Evolutionary conservation across 35 echinoderm and acorn worm species (phyloP), one percentile per base, ranked within the genome.

Genomic region (Acanthaster planci): DNA sequence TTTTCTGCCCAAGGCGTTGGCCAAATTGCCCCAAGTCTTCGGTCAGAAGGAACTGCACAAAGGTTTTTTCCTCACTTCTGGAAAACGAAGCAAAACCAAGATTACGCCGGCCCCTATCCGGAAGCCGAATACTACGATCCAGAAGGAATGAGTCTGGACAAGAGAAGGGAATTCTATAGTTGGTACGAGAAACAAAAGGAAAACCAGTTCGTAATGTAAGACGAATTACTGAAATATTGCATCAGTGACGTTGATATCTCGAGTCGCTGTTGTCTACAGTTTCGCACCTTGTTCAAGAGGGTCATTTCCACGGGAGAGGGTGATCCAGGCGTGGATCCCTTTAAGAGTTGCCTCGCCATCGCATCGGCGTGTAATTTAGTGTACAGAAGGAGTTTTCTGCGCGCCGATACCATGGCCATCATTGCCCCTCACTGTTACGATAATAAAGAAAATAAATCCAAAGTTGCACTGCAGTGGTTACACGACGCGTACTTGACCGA

Each of bases 291-390:
- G 7, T 88, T 95, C 29, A 78, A 84, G 55, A 8, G 52, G 9
- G 42, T 88, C 18, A 84, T 81, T 7, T n/a, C 29, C n/a, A 76
- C 10, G 35, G 2, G 0, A 14, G 9, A 0, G 9, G 32, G 57
- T 18, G 44, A 51, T 3, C 1, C 3, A 12, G 67, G 55, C 5
- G 38, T 87, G 8, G 90, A 85, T 50, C 86, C 86, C 5, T 97
- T 97, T 55, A 37, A 89, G 27, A 76, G 76, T 10, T 68, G 54
- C 17, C 37, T 97, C 10, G 89, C 94, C 5, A 92, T 97, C 60
- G 89, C 94, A 2, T 72, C 90, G 1, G 86, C 76, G 1, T 93
- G 92, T 76, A 93, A 93, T 51, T 68, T 77, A 1, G 91, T 89
- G 10, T 86, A 86, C 64, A 9, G 82, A 8, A 79, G 76, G 34